Percentiles rank a stretch among this genome's conserved stretches.
phyloP scores from a whole-genome alignment of 2,797 vertebrate genomes.

The Trematomus bernacchii region DNA sequence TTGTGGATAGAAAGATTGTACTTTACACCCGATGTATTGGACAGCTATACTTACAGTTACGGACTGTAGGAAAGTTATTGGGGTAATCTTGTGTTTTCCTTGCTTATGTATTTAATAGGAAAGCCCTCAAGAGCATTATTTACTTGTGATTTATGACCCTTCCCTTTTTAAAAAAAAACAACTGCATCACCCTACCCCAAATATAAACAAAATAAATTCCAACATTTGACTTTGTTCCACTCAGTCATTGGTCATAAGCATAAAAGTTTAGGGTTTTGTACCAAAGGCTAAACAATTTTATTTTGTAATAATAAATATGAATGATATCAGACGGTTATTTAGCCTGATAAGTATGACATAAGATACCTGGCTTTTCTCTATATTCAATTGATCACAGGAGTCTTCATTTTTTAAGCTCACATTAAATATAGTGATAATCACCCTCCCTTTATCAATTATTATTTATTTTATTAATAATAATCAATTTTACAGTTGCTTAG shows the following conservation, averaged over 20 bases:
- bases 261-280: too few relatives aligned
- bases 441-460: too few relatives aligned
- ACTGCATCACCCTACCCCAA: not conserved
- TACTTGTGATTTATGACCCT: not conserved
- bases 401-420: not conserved
- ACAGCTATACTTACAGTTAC: not conserved
- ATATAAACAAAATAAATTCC: not conserved
- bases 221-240: not conserved
- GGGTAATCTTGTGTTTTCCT: not conserved
- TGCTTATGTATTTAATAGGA: not conserved
- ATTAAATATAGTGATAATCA: not conserved
- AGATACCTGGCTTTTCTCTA: not conserved
- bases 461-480: not conserved
- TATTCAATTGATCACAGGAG: not conserved
- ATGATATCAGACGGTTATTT: not conserved
- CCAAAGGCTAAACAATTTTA: not conserved
- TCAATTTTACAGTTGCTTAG: not conserved
- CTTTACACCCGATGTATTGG: not conserved
- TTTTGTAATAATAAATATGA: not conserved
- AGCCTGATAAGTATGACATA: not conserved
- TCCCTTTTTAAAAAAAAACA: not conserved
- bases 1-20: not conserved
- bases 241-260: not conserved
- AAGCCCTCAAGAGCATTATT: not conserved
- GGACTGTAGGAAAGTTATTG: not conserved